Base-by-base conservation (phyloP, 2,888 invertebrate species). In the Eustalomyia histrio region DNA sequence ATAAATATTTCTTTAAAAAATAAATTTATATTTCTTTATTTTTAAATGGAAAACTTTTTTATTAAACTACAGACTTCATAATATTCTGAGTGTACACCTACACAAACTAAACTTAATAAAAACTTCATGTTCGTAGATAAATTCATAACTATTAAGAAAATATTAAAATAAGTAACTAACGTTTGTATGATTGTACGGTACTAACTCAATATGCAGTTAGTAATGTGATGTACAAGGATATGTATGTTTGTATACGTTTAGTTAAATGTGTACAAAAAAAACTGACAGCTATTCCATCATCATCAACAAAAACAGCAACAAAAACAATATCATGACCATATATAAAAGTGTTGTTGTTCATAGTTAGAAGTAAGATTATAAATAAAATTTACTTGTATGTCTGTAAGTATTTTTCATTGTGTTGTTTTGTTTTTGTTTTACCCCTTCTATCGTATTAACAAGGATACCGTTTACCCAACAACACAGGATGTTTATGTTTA, bases 111-210 rank as follows among this genome's bases (percentile, higher is more conserved):
- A 47, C 43, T 47, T 3, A n/a, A 47, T 47, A 47, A n/a, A 47
- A 47, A 47, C 43, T 47, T n/a, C n/a, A 47, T 47, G 14, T 47
- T 47, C 43, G 1, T 47, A 47, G n/a, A 47, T 47, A 47, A 47
- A 47, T 47, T 47, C 43, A 47, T 47, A 47, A 47, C 43, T 47
- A 47, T 47, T 47, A 14, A 47, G 43, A 47, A 47, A 47, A 47
- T 47, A 47, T 47, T 14, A n/a, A 47, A 47, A 47, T 47, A 47
- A 47, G 43, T 47, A 5, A 47, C n/a, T 47, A 47, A 16, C 43
- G 2, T 47, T n/a, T 47, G 43, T 47, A 47, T 39, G 35, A 5
- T 8, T 35, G 39, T 39, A 39, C 8, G 29, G 29, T 29, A 29
- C 29, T 29, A 6, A 29, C 29, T 3, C 7, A 6, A 29, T 29